Evolutionary conservation across 2,113 vertebrate genomes (phyloP), one percentile per base, ranked within the genome.

Genomic region (Atrichornis clamosus): DNA sequence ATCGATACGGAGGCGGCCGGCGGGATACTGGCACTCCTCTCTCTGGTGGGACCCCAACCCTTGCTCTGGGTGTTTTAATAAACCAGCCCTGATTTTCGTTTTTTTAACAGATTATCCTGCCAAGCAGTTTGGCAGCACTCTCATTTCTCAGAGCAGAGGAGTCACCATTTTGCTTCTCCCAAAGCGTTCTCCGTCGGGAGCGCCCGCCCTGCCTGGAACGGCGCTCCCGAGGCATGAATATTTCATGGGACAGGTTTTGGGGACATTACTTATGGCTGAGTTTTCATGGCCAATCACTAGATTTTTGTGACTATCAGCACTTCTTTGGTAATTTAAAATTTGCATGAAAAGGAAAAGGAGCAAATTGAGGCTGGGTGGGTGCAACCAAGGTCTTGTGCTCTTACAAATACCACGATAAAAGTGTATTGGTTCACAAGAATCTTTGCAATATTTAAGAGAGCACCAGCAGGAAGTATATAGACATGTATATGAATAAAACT

Each of bases 401-500:
- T 65, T 80, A 80, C 56, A 90, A 90, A 67, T 35, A 47, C 76
- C 76, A 39, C 0, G 42, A 95, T 93, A 81, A 96, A 96, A 92
- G 84, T 63, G 30, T 55, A 69, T 37, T 87, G 80, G 90, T 79
- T 90, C 81, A 47, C 68, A 50, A 89, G 88, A 95, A 92, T 81
- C 87, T 95, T 85, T 97, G 93, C 95, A 96, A 95, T 96, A 92
- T 93, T 96, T 96, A 92, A 87, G 88, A 94, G 60, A 96, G 81
- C 70, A 94, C 84, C 94, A 95, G 91, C 94, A 93, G 94, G 93
- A 91, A 86, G 88, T 75, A 77, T 24, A 94, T 81, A 68, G 84
- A 87, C 78, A 95, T 92, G 83, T 95, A 74, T 68, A 92, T 90
- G 89, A 90, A 95, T 77, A 89, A 92, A 95, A 92, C 56, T 4